Evolutionary conservation across 2,888 invertebrate species (phyloP).

Genomic region (Folsomia candida): DNA sequence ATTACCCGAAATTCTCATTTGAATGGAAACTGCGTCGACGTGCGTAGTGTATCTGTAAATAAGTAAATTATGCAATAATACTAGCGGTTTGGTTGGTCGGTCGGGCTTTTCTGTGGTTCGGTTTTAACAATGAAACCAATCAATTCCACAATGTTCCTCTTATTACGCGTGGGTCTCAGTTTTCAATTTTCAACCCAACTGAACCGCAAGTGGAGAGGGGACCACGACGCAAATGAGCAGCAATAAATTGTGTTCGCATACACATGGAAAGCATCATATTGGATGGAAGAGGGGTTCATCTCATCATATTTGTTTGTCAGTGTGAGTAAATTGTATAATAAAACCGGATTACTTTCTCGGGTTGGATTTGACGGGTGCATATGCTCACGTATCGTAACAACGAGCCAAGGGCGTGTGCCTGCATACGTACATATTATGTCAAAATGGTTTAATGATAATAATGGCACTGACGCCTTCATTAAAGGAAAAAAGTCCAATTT

Average conservation of each 20-base stretch:
- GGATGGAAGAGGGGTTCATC: too few species aligned
- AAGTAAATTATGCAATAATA: slow-evolving; percentile 5
- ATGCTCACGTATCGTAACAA: background rate
- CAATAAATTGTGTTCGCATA: background rate
- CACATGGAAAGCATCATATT: background rate
- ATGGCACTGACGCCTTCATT: background rate
- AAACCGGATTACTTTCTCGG: background rate
- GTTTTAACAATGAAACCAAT: slow-evolving; percentile 1
- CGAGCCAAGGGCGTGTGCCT: background rate
- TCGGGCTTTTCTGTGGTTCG: background rate
- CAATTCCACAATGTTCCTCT: background rate
- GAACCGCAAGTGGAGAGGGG: background rate
- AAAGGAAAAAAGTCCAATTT: background rate
- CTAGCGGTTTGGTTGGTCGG: background rate
- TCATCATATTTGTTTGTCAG: background rate
- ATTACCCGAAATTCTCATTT: background rate
- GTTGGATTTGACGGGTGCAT: slow-evolving; percentile 10
- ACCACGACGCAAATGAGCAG: background rate
- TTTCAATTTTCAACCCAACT: background rate
- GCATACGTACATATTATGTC: background rate
- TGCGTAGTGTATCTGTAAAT: background rate
- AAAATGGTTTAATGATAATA: background rate
- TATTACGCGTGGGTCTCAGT: background rate
- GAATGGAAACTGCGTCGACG: background rate
- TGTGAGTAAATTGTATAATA: background rate